Conservation (phyloP, 92 coral and sea anemone species). For the Epizoanthus scotinus region DNA sequence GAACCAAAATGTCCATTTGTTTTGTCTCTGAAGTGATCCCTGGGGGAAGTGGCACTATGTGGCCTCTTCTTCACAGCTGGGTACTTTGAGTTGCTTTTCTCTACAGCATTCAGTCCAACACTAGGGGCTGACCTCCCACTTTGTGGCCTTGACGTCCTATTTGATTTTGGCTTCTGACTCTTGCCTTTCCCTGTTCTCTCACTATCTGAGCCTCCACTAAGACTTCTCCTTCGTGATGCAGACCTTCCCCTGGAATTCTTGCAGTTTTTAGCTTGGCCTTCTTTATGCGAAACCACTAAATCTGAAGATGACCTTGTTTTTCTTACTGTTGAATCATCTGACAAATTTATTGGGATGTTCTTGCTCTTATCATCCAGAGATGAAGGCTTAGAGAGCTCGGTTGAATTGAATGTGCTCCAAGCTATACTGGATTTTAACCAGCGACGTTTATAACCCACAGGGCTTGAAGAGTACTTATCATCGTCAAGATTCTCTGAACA, state of each 20-base stretch:
- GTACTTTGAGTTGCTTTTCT: background rate
- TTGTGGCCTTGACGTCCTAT: background rate
- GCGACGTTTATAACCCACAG: constrained; percentile 75
- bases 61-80: background rate
- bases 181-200: constrained; percentile 5
- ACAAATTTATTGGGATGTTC: background rate
- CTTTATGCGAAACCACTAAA: background rate
- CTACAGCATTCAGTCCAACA: background rate
- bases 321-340: constrained; percentile 16
- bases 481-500: constrained; percentile 43
- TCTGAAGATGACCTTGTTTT: constrained; percentile 61
- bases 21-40: no score
- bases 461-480: constrained; percentile 47
- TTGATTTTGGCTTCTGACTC: constrained; percentile 12
- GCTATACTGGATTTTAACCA: constrained; percentile 91
- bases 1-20: no score
- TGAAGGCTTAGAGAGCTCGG: constrained; percentile 84
- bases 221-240: constrained; percentile 7
- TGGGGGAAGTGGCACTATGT: background rate
- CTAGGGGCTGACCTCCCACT: background rate
- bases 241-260: constrained; percentile 1
- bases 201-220: constrained; percentile 10
- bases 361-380: constrained; percentile 52
- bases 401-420: constrained; percentile 80
- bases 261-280: background rate